Evolutionary conservation across 2,888 invertebrate genomes (phyloP), one percentile per base, ranked within the genome.

Genomic region (Yponomeuta malinellus): DNA sequence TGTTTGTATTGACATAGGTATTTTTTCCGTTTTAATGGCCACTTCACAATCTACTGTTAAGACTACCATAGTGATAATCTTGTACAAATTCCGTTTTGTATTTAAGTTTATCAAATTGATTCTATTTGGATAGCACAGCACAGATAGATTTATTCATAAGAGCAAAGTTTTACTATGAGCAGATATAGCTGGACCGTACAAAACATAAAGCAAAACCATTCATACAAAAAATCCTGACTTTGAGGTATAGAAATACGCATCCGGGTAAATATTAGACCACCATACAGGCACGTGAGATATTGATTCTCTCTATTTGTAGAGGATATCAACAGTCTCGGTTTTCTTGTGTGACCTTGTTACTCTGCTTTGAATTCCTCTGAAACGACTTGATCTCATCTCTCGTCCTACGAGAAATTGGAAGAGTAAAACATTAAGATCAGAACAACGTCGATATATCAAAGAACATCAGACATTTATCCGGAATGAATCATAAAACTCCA

Each of bases 271-370:
- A 92, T 92, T 90, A 85, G 81, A 76, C 78, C 80, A 80, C 85
- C 86, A 79, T 86, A 83, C 85, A 81, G 88, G 82, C 84, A 86
- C 87, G 90, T 88, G 90, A 89, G 88, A 87, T 92, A 86, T 92
- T 90, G 86, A 87, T 88, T 83, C 80, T 79, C 79, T 83, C 87
- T 91, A 87, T 91, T 91, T 84, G 89, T 89, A 73, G 78, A 81
- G 83, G 84, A 83, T 88, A 89, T 91, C 88, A 87, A 89, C 89
- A 88, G 73, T 72, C 69, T 68, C 70, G 70, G 48, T 79, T 78
- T 78, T 76, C 81, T 78, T 78, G 73, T 72, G 70, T 73, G 86
- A 85, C 88, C 88, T 89, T 89, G 80, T 72, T 86, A 84, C 83
- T 79, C 33, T 65, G 23, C 23, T 64, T 64, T 64, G 29, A 64